Percentiles rank a stretch among this genome's conserved stretches.
Evolutionary conservation across 2,888 invertebrate genomes (phyloP).

Genomic region (Zhengitettix transpicula): DNA sequence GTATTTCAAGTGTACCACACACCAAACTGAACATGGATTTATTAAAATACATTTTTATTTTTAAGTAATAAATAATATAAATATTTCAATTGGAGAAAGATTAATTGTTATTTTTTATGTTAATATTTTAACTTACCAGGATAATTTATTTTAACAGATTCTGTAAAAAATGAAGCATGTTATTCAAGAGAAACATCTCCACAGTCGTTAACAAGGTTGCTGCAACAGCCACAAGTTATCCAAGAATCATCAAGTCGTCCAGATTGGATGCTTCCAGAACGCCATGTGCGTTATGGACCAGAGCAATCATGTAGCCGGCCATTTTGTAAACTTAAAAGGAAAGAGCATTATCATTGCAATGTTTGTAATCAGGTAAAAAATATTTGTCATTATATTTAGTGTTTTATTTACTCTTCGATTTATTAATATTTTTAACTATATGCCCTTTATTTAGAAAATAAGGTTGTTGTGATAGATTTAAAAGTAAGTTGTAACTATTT

Average conservation of each 20-base stretch:
- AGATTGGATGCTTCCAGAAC: slow-evolving; percentile 21
- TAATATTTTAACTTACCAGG: too few relatives aligned
- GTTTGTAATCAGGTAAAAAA: slow-evolving; percentile 51
- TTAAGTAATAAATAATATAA: too few relatives aligned
- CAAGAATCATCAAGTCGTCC: slow-evolving; percentile 13
- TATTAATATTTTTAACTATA: neutral
- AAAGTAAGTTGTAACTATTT: neutral
- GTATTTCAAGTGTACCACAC: too few relatives aligned
- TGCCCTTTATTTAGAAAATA: neutral
- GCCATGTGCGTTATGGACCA: slow-evolving; percentile 40
- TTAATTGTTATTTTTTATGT: too few relatives aligned
- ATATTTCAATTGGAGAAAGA: too few relatives aligned
- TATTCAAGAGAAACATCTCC: neutral
- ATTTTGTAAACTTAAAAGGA: slow-evolving; percentile 63
- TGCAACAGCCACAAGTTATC: slow-evolving; percentile 5
- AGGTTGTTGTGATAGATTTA: neutral
- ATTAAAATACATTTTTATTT: too few relatives aligned
- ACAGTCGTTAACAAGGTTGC: slow-evolving; percentile 6
- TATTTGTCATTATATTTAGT: neutral
- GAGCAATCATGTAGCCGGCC: slow-evolving; percentile 54
- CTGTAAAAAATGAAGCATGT: slow-evolving; percentile 6
- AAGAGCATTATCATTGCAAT: slow-evolving; percentile 63
- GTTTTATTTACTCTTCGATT: neutral
- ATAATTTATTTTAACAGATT: neutral
- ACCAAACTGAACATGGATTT: too few relatives aligned